These are phyloP conservation scores for Leucania comma DNA, from an alignment of 2,888 invertebrate species.

Conservation along the genomic window DNA sequence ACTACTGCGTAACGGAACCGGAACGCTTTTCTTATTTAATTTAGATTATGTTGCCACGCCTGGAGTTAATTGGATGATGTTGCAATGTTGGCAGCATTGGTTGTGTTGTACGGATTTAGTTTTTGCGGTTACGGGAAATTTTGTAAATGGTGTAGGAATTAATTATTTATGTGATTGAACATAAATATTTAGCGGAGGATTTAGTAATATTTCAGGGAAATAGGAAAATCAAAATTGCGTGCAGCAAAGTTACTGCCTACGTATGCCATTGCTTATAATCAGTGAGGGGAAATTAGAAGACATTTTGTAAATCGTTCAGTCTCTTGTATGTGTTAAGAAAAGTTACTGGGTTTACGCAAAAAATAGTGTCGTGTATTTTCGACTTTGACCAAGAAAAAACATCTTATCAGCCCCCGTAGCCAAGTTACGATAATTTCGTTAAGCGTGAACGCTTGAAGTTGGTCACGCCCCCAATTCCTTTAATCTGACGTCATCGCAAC, in stretches of 20 bases:
- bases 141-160: slow-evolving; percentile 23
- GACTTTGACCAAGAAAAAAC: no score
- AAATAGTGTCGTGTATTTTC: no score
- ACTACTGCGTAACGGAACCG: slow-evolving; percentile 35
- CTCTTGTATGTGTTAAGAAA: no score
- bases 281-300: no score
- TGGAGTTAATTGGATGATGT: slow-evolving; percentile 22
- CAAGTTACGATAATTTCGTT: no score
- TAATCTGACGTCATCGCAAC: no score
- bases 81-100: slow-evolving; percentile 32
- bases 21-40: slow-evolving; percentile 39
- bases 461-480: no score
- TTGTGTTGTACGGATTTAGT: slow-evolving; percentile 8
- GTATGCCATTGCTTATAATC: no score
- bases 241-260: not conserved
- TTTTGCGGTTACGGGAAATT: slow-evolving; percentile 28
- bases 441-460: no score
- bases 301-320: no score
- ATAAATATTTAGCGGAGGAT: slow-evolving; percentile 14
- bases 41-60: slow-evolving; percentile 26
- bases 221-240: not conserved
- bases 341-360: no score
- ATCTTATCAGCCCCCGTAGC: no score
- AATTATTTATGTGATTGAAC: slow-evolving; percentile 31
- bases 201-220: not conserved